Base-by-base conservation (phyloP, 1,140 invertebrate species). In the Eurosta solidaginis region DNA sequence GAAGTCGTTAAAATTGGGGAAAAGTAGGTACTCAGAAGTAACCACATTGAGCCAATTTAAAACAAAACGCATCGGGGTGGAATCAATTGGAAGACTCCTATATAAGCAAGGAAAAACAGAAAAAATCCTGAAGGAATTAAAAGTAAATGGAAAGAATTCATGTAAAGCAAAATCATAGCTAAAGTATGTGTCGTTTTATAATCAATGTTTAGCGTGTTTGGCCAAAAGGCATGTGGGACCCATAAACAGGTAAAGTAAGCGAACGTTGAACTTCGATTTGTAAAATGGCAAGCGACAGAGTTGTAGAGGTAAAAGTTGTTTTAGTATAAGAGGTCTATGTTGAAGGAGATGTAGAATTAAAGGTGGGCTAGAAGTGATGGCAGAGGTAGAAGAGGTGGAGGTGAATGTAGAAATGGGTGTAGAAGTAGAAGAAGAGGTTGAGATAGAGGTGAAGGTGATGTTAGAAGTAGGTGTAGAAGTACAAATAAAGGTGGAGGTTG, bases 1-100 rank as follows among this genome's bases (percentile, higher is more conserved):
- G 22, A 68, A 68, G 22, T 17, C 17, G 20, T 20, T 17, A 42
- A 68, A 22, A 0, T 20, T 40, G 22, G 40, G 22, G 22, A 68
- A 20, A 20, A 68, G 7, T 3, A 47, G n/a, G n/a, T n/a, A 47
- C 3, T 17, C 9, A 40, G 22, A 68, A 40, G 59, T 40, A 68
- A 68, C 33, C 59, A 40, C 59, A 68, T 29, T 68, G 33, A 68
- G 59, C 59, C 59, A 68, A 68, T 40, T 40, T 68, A n/a, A 52
- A n/a, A 17, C 10, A 40, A 68, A 68, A 33, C 33, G 14, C 36
- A 40, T 42, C 2, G 5, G 27, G 7, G 27, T 6, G 14, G 17
- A 33, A 29, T 17, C 27, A 33, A 59, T 33, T 17, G 29, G 27
- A 4, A 5, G 54, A 22, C 29, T 5, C 33, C 25, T 22, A 10